Base-by-base conservation (phyloP, 53 echinoderm and acorn worm species). In the Echinarachnius parma region DNA sequence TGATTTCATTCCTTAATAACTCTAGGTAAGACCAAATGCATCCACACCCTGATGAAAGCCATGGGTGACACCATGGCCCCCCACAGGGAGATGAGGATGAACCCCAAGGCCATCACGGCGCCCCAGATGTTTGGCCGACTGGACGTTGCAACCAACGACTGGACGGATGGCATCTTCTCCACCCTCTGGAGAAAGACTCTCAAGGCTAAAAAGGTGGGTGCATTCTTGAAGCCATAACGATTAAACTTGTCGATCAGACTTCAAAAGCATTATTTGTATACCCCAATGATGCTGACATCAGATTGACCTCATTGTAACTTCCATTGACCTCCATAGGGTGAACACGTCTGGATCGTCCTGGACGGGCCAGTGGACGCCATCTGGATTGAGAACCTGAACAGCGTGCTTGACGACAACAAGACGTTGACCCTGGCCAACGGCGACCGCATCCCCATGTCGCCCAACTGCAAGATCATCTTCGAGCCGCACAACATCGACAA, bases 41-140 rank as follows among this genome's bases (percentile, higher is more conserved):
- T 96, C 72, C 66, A 82, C 74, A 78, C 70, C 32, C 66, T 91
- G 47, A 96, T 96, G 98, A 96, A 88, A 35, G 85, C 98, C 14
- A 96, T 96, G 91, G 82, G 82, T 5, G 98, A 96, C 49, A 85
- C 85, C 56, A 83, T 80, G 0, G 84, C 91, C 5, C 87, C 98
- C 9, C 98, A 96, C 61, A 80, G 90, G 34, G 98, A 96, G 84
- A 82, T 96, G 80, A 79, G 98, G 25, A 96, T 96, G 98, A 96
- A 96, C 78, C 98, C 98, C 18, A 96, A 96, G 48, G 98, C 98
- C 59, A 96, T 96, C 44, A 96, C 98, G 1, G 98, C 98, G 3
- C 98, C 98, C 45, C 98, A 96, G 98, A 96, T 96, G 98, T 96
- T 96, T 75, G 98, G 98, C 9, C 81, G 98, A 20, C 72, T 96